Evolutionary conservation across 2,113 vertebrate species (phyloP).

Genomic region (Tetrao urogallus): DNA sequence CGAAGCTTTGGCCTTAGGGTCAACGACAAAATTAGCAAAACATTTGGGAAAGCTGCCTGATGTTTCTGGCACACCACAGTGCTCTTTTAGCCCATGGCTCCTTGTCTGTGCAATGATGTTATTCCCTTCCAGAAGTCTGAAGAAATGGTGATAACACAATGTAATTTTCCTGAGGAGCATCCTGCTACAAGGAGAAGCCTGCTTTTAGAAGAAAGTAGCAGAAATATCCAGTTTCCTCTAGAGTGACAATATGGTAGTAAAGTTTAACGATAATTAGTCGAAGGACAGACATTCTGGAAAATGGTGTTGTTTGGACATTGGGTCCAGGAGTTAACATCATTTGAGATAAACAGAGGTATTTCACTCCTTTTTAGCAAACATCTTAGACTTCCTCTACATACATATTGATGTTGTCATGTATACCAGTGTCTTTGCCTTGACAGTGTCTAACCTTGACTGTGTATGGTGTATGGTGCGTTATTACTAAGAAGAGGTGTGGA

Average conservation of each 20-base stretch:
- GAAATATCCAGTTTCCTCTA: neutral
- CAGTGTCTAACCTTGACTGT: neutral
- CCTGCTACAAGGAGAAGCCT: neutral
- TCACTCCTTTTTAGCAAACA: neutral
- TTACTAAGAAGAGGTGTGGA: neutral
- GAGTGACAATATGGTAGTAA: neutral
- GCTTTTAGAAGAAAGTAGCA: neutral
- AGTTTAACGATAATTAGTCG: neutral
- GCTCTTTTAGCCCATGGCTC: neutral
- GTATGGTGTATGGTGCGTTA: neutral
- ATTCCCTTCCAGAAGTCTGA: neutral
- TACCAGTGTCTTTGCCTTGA: neutral
- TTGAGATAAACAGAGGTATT: neutral
- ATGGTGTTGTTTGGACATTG: neutral
- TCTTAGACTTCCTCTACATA: neutral
- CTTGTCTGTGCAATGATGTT: neutral
- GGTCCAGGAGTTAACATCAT: rapidly evolving
- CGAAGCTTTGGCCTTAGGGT: neutral
- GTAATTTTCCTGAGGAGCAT: neutral
- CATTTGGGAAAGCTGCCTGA: neutral
- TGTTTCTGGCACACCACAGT: neutral
- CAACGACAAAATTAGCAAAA: neutral
- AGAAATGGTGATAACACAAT: neutral
- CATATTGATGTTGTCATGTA: neutral
- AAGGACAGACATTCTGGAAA: neutral